phyloP scores from a whole-genome alignment of 2,797 vertebrate species.

The Saxicola maurus region DNA sequence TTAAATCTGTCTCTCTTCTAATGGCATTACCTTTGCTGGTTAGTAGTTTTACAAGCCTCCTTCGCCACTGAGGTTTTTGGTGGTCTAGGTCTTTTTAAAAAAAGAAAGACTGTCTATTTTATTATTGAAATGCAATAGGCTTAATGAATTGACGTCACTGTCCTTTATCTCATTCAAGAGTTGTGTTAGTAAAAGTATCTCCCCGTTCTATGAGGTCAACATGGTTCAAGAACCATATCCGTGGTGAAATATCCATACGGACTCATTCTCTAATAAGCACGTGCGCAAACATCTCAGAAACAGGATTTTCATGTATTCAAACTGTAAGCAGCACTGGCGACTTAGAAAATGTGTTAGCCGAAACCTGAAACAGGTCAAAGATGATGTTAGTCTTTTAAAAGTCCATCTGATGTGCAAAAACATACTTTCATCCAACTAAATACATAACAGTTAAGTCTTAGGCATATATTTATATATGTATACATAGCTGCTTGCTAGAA shows the following conservation, averaged over 20 bases:
- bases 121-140: conserved; percentile 87
- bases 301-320: conserved; percentile 93
- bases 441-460: conserved; percentile 70
- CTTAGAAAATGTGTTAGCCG: conserved; percentile 94
- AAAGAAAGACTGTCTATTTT: conserved; percentile 51
- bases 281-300: conserved; percentile 97
- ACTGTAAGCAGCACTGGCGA: conserved; percentile 94
- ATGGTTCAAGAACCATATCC: conserved; percentile 85
- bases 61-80: conserved; percentile 72
- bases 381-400: conserved; percentile 85
- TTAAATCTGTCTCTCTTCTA: conserved; percentile 74
- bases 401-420: conserved; percentile 73
- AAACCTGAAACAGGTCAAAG: conserved; percentile 97
- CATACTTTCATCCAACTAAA: conserved; percentile 72
- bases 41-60: conserved; percentile 90
- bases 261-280: conserved; percentile 87
- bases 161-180: conserved; percentile 78
- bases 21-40: conserved; percentile 80
- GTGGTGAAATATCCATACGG: conserved; percentile 87
- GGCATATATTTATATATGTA: conserved; percentile 76
- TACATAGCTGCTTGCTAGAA: conserved; percentile 57
- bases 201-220: conserved; percentile 79
- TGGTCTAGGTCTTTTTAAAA: conserved; percentile 43
- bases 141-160: conserved; percentile 83
- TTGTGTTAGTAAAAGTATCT: conserved; percentile 90